Evolutionary conservation across 2,113 vertebrate species (phyloP), one percentile per base, ranked within the genome.

Genomic region (Phalacrocorax brasilianus): DNA sequence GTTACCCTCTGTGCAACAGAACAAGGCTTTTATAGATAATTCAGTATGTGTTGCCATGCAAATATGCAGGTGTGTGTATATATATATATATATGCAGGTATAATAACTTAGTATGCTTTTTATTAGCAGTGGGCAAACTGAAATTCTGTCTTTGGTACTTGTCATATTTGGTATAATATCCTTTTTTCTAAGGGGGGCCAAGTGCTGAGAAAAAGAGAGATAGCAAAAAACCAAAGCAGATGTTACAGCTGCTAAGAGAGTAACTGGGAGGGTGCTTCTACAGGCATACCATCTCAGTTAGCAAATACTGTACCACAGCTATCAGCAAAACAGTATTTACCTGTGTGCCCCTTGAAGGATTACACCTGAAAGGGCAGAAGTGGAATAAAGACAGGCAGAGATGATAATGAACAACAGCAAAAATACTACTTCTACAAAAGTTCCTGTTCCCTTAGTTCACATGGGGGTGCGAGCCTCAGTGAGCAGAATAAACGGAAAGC

Each of bases 321-420:
- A 1, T 22, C 58, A 50, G 92, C 35, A 49, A 38, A 85, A 33
- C 21, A 38, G 27, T 30, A 12, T 65, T 82, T 85, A 38, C 83
- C 19, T 42, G 6, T 11, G 5, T 50, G 49, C 35, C 23, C 18
- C 18, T 67, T 33, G 49, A 62, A 90, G 23, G 50, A 59, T 61
- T 79, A 27, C 16, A 49, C 27, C 27, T 83, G 35, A 49, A 93
- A 91, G 28, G 44, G 35, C 21, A 49, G 17, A 0, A 1, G 15
- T 9, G 5, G 58, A 70, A 70, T 40, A 61, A 68, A 76, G 88
- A 56, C 12, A 15, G 28, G 12, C 28, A 49, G 40, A 70, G 32
- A n/a, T 0, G 0, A 59, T 32, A 40, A 81, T 8, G 18, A 76
- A 32, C 44, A 50, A 9, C 22, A 62, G 16, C 0, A 0, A 19